Base-by-base conservation (phyloP, 1,140 invertebrate species). In the Musca domestica region DNA sequence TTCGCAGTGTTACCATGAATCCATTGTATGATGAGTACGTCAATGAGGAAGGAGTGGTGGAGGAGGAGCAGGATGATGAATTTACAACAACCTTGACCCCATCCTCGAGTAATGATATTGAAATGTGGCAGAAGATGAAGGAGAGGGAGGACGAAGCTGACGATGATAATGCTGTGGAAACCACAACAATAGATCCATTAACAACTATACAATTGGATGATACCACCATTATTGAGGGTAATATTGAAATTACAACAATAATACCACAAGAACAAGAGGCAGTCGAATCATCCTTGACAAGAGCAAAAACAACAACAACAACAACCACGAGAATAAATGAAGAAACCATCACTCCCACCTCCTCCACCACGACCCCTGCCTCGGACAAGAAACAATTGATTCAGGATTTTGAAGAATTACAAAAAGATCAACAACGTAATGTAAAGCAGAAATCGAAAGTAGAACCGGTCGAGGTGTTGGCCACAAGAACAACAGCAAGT, bases 361-460 rank as follows among this genome's bases (percentile, higher is more conserved):
- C 56, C 34, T 34, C 30, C 7, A 34, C 54, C 3, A 9, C 47
- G 27, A 61, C 4, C 27, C 2, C 17, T 19, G 9, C 2, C 15
- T 23, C 63, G 9, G 4, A 25, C 54, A 48, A 64, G 41, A 64
- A 23, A 54, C 65, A 70, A 58, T 17, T 47, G 30, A 0, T 46
- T 15, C 30, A 51, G 65, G 63, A 64, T 48, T 49, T 64, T 51
- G 66, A 51, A 66, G 63, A 64, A 64, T 49, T 48, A 64, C 63
- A 68, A 64, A 54, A n/a, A 51, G 34, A 68, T 64, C 64, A 68
- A 56, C 54, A 72, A 67, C 65, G 70, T 51, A 68, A 70, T 65
- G 74, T 73, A 54, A 70, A 71, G 69, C 69, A 77, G 77, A 80
- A 80, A 80, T 77, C 74, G 77, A 80, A 80, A 80, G 77, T 80